Conservation (phyloP, 2,113 vertebrate genomes). For the Galeopterus variegatus region DNA sequence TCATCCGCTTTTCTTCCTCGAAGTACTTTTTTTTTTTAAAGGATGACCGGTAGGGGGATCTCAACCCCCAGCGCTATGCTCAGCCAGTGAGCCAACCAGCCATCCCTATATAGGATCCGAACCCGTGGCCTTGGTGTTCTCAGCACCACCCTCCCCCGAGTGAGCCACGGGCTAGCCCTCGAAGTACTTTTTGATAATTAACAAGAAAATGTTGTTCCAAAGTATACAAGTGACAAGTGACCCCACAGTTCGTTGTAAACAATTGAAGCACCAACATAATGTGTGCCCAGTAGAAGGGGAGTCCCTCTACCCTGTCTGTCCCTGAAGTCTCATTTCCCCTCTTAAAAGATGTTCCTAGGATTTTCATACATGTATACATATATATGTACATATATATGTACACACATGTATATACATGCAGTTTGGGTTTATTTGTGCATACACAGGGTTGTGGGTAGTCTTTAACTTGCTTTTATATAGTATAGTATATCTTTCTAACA, state of each 20-base stretch:
- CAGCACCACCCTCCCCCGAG: no score
- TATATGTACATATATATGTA: neutral
- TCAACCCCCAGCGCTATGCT: no score
- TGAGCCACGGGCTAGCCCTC: no score
- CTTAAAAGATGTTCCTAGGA: neutral
- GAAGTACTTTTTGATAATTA: slow-evolving; percentile 30
- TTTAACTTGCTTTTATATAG: neutral
- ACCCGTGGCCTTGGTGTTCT: no score
- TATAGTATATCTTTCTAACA: neutral
- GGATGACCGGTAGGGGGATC: no score
- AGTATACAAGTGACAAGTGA: neutral
- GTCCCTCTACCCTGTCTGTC: neutral
- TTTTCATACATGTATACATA: neutral
- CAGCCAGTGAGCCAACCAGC: no score
- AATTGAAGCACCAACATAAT: neutral
- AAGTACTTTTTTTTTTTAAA: neutral
- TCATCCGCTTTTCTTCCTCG: neutral
- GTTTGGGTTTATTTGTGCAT: neutral
- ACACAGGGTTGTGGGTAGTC: neutral
- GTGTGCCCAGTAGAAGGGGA: neutral
- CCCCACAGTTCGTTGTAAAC: neutral
- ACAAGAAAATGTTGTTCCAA: slow-evolving; percentile 11
- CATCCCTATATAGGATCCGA: no score
- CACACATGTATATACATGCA: neutral
- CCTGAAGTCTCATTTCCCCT: neutral